Evolutionary conservation across 2,113 vertebrate genomes (phyloP).

Genomic region (Campylorhamphus procurvoides): DNA sequence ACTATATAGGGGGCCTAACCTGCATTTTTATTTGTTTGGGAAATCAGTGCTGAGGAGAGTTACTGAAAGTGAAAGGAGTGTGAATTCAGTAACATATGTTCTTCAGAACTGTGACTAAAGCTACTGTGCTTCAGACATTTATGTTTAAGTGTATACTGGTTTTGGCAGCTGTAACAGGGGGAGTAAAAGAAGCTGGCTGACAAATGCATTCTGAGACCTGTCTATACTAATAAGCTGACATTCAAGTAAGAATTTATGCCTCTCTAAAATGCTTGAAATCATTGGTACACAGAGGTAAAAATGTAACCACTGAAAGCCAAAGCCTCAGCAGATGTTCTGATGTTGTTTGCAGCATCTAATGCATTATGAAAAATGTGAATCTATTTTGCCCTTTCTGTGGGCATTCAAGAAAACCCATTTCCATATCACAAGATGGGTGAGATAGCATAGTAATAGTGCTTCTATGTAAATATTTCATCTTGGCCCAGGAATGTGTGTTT

Average conservation of each 20-base stretch:
- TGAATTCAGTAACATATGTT: neutral
- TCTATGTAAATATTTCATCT: neutral
- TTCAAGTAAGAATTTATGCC: neutral
- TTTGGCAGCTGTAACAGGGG: neutral
- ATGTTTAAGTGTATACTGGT: neutral
- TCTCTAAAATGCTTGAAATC: neutral
- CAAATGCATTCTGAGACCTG: neutral
- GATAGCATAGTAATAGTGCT: rapidly evolving
- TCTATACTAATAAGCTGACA: neutral
- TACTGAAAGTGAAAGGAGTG: neutral
- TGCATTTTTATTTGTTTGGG: neutral
- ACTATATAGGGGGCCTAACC: neutral
- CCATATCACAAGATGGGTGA: neutral
- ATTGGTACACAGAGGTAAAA: neutral
- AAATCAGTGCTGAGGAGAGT: neutral
- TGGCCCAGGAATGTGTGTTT: neutral
- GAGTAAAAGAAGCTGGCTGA: neutral
- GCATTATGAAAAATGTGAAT: neutral
- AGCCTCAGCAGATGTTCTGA: neutral
- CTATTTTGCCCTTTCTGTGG: neutral
- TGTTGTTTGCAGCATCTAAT: neutral
- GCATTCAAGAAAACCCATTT: neutral
- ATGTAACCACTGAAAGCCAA: neutral
- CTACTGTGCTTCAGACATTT: neutral
- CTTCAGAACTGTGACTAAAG: neutral